Base-by-base conservation (phyloP, 2,888 invertebrate genomes). In the Tetrapedia diversipes region DNA sequence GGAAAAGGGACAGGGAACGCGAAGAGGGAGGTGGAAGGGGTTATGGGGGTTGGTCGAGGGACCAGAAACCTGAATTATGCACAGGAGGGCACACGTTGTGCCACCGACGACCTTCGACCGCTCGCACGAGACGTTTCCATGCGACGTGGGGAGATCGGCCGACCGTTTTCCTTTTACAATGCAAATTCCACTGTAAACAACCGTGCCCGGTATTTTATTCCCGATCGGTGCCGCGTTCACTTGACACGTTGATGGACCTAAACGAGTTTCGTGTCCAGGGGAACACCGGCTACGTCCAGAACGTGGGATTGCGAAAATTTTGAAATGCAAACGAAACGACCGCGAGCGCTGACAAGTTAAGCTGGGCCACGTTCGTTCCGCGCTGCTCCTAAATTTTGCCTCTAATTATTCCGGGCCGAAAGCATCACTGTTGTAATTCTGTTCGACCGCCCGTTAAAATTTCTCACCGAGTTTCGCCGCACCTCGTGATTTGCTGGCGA, bases 131-230 rank as follows among this genome's bases (percentile, higher is more conserved):
- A 69, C 75, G 56, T 79, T 81, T 75, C 74, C 79, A 66, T 64
- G 79, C n/a, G n/a, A n/a, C n/a, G n/a, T n/a, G n/a, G n/a, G 77
- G 75, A 73, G 79, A 82, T 79, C 73, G 61, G 41, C 45, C 64
- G 16, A 60, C 76, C 79, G 64, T 66, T 76, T 78, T 81, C 78
- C 78, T 81, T 87, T 84, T 83, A 81, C 80, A 80, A 87, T 87
- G 86, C 85, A 84, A 83, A 87, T 87, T 79, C 72, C 24, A 56
- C 63, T 70, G 84, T 63, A 84, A 84, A 83, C 84, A 79, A 61
- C 49, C 64, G 49, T 57, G 53, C 45, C 53, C 39, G 67, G 45
- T 80, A 64, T 69, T 75, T 69, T 47, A 72, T 75, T 61, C 29
- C 56, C 75, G 69, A 76, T 81, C 79, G 70, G 37, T 43, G 41